These are phyloP conservation scores for Ceratosolen fusciceps DNA, from an alignment of 1,140 invertebrate genomes.

Conservation along the genomic window DNA sequence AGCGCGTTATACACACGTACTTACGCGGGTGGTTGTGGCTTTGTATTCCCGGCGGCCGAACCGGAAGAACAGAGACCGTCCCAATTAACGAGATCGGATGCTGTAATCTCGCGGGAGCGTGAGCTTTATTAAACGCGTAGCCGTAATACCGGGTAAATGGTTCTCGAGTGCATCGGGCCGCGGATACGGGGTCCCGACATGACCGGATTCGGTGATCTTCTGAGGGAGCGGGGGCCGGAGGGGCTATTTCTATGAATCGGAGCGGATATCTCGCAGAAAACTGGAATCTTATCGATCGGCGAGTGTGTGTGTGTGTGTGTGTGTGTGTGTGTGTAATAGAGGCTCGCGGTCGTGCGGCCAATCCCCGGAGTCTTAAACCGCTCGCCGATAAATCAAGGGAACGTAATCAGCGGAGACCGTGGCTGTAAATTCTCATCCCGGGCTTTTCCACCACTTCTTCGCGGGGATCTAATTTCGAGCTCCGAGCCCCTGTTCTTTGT, in stretches of 20 bases:
- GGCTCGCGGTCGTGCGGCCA: not conserved
- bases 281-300: slow-evolving; percentile 24
- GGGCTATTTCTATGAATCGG: not conserved
- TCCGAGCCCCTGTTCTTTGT: slow-evolving; percentile 35
- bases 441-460: slow-evolving; percentile 37
- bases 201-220: too few relatives aligned
- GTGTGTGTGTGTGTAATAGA: not conserved
- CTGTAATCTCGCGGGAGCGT: too few relatives aligned
- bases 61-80: too few relatives aligned
- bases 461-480: slow-evolving; percentile 35
- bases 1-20: too few relatives aligned
- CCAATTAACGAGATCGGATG: too few relatives aligned
- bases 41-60: too few relatives aligned
- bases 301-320: slow-evolving; percentile 16
- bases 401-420: slow-evolving; percentile 42
- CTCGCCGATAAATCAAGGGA: slow-evolving; percentile 46
- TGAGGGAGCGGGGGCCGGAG: too few relatives aligned
- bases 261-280: not conserved
- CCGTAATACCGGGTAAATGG: too few relatives aligned
- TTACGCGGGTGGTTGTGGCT: too few relatives aligned
- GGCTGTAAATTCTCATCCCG: slow-evolving; percentile 49
- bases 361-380: slow-evolving; percentile 19
- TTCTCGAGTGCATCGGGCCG: too few relatives aligned
- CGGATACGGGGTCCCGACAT: too few relatives aligned
- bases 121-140: too few relatives aligned